These are phyloP conservation scores for Hippoglossus stenolepis DNA, from an alignment of 2,113 vertebrate genomes.

Conservation along the genomic window DNA sequence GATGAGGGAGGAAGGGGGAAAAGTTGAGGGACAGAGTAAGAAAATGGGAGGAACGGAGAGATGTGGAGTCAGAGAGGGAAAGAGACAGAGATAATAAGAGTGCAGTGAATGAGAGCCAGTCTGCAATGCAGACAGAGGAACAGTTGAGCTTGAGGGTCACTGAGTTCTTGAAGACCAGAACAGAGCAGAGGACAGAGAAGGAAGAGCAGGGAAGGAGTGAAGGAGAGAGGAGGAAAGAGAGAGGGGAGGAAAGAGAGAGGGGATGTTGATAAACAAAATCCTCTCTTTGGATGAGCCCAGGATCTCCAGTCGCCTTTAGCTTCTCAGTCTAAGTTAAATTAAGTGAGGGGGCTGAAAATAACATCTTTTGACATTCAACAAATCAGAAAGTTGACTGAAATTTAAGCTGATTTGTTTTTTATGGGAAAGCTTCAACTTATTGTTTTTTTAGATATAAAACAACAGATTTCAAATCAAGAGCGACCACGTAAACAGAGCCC, in stretches of 20 bases:
- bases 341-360: slow-evolving; percentile 27
- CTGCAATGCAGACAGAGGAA: slow-evolving; percentile 67
- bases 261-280: slow-evolving; percentile 71
- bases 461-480: slow-evolving; percentile 20
- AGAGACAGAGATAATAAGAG: slow-evolving; percentile 46
- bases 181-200: slow-evolving; percentile 29
- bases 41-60: slow-evolving; percentile 19
- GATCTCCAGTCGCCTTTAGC: background rate
- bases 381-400: slow-evolving; percentile 40
- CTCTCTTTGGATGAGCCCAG: slow-evolving; percentile 40
- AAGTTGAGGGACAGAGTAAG: background rate
- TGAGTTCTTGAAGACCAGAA: slow-evolving; percentile 74
- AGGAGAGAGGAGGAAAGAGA: slow-evolving; percentile 10
- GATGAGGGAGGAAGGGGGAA: background rate
- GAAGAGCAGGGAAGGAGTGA: background rate
- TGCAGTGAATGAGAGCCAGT: slow-evolving; percentile 72
- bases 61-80: slow-evolving; percentile 43
- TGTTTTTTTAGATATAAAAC: background rate
- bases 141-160: slow-evolving; percentile 80
- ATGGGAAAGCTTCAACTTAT: slow-evolving; percentile 9
- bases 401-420: background rate
- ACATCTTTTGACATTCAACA: slow-evolving; percentile 37
- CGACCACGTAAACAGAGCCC: background rate
- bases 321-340: slow-evolving; percentile 14
- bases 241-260: slow-evolving; percentile 1